Base-by-base conservation (phyloP, 1,140 invertebrate species). In the Drosophila cardini region DNA sequence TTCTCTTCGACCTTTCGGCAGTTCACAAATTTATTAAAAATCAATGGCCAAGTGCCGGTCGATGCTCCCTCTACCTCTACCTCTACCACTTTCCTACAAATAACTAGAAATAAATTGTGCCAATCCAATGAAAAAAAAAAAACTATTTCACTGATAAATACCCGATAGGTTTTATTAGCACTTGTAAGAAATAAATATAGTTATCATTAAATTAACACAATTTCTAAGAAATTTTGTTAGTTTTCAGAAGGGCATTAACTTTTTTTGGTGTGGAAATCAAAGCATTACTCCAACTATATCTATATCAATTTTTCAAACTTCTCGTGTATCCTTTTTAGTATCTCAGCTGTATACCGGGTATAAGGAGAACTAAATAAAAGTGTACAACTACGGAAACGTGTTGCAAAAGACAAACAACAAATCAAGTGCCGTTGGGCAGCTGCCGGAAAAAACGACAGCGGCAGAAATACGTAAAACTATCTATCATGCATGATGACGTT, bases 401-500 rank as follows among this genome's bases (percentile, higher is more conserved):
- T 70, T 89, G 84, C 80, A 89, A 60, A 77, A 87, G 84, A 89
- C 83, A 87, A 87, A 86, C 84, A 87, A 86, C 83, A 86, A 86
- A 86, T 86, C 83, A 86, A 86, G 76, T 83, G 83, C 84, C 84
- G 79, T 58, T 68, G 83, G 83, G 68, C 79, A 72, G 78, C 48
- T 76, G 72, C 64, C 60, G 55, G 63, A 70, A 86, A 85, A 86
- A 87, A 65, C 63, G 70, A 68, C 58, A 62, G 62, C 58, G 67
- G 15, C 34, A 55, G 82, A 85, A 86, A 86, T 83, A 86, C 87
- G 83, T 86, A 83, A 83, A 79, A 82, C 84, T 87, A 86, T 86
- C 83, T 83, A 86, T 87, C 83, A 86, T 86, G 76, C 76, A 86
- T 72, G 78, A 85, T 70, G 75, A 70, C 52, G 64, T 78, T 63